Percentiles rank a stretch among this genome's conserved stretches.
These are phyloP conservation scores for Eidolon dupreanum DNA, from an alignment of 2,797 vertebrate species.

Conservation along the genomic window DNA sequence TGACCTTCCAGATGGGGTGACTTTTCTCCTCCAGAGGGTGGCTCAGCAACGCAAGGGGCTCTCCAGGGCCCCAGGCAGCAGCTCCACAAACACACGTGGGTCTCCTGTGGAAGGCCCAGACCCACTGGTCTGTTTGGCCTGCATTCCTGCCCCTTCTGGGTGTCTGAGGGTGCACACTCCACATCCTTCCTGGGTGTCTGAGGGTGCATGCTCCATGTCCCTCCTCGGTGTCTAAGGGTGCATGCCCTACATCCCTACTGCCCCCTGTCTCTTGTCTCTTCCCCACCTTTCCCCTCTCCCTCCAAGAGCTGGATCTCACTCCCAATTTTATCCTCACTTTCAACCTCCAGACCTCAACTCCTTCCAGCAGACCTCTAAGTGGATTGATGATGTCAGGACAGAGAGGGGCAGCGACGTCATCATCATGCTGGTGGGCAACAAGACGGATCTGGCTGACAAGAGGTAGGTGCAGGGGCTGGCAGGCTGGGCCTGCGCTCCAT, in stretches of 20 bases:
- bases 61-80: not conserved
- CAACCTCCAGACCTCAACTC: slow-evolving; percentile 91
- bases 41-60: not conserved
- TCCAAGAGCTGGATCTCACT: not conserved
- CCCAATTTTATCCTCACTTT: not conserved
- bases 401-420: slow-evolving; percentile 96
- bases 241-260: too few species aligned
- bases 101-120: not conserved
- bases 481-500: fast-evolving
- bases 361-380: slow-evolving; percentile 95
- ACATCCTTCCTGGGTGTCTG: not conserved
- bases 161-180: too few species aligned
- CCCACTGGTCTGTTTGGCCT: not conserved
- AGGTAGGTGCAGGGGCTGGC: slow-evolving; percentile 82
- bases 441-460: slow-evolving; percentile 95
- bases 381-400: slow-evolving; percentile 95
- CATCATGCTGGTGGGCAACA: slow-evolving; percentile 96
- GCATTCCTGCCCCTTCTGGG: fast-evolving
- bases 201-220: fast-evolving
- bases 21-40: not conserved
- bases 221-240: too few species aligned
- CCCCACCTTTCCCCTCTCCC: too few species aligned
- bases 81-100: not conserved
- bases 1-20: not conserved
- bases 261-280: not conserved